Conservation (phyloP, 2,797 vertebrate genomes). For the Coranthus polyacanthus region DNA sequence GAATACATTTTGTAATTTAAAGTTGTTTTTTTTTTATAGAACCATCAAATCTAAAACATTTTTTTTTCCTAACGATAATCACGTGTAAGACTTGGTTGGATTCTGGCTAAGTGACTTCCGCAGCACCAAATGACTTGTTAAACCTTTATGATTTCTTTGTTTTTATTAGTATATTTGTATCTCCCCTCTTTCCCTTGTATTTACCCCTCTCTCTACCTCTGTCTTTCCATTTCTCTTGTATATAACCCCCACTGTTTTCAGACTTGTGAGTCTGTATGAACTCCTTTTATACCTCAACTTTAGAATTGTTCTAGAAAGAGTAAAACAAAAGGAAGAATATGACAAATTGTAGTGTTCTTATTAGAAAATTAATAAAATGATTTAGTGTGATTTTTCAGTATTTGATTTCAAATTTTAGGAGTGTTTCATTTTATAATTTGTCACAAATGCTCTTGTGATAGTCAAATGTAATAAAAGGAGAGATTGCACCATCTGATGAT, state of each 20-base stretch:
- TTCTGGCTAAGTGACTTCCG: constrained; percentile 66
- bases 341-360: constrained; percentile 92
- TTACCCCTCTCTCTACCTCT: constrained; percentile 89
- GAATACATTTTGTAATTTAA: neutral
- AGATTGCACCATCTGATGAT: constrained; percentile 80
- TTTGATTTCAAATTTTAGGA: constrained; percentile 82
- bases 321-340: constrained; percentile 87
- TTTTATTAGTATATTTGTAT: constrained; percentile 86
- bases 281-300: constrained; percentile 93
- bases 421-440: constrained; percentile 84
- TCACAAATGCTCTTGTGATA: constrained; percentile 86
- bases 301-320: constrained; percentile 92
- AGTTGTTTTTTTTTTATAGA: too few relatives aligned
- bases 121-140: constrained; percentile 76
- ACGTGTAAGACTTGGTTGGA: constrained; percentile 30
- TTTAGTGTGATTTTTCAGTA: constrained; percentile 88
- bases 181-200: constrained; percentile 84
- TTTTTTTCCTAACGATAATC: constrained; percentile 1
- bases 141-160: constrained; percentile 72
- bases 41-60: constrained; percentile 12
- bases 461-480: constrained; percentile 86
- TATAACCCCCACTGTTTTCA: constrained; percentile 90
- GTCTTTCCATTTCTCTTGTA: constrained; percentile 89
- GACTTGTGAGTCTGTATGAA: constrained; percentile 88
- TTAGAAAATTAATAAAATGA: constrained; percentile 90